Conservation (phyloP, 2,888 invertebrate species). For the Leucophenga montana region DNA sequence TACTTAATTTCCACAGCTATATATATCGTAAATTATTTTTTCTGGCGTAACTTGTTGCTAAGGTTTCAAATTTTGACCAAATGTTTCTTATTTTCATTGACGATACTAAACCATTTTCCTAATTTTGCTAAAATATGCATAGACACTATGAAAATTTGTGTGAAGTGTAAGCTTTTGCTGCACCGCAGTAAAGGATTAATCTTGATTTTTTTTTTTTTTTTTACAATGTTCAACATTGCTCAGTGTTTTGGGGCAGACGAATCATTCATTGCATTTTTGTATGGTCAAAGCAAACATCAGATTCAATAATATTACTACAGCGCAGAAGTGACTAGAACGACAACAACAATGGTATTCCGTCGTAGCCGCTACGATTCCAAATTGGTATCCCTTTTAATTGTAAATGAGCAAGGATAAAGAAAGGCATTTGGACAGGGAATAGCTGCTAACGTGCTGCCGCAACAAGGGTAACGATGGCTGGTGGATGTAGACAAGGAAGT, state of each 20-base stretch:
- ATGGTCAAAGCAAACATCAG: conserved; percentile 19
- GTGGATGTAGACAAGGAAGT: conserved; percentile 21
- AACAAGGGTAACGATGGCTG: not conserved
- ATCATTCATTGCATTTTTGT: conserved; percentile 19
- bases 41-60: no score
- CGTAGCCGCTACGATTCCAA: not conserved
- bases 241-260: no score
- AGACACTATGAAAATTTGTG: no score
- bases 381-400: conserved; percentile 59
- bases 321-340: conserved; percentile 47
- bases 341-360: conserved; percentile 30
- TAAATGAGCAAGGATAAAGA: conserved; percentile 62
- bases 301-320: conserved; percentile 62
- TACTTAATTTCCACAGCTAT: no score
- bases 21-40: no score
- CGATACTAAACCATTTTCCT: no score
- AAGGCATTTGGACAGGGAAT: conserved; percentile 49
- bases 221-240: conserved; percentile 6
- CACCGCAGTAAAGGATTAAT: no score
- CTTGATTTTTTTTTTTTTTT: not conserved
- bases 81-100: no score
- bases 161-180: no score
- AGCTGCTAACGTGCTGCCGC: not conserved
- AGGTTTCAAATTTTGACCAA: no score
- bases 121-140: no score